A percentile compares a stretch with the other conserved stretches of the same genome.
Evolutionary conservation across 2,113 vertebrate genomes (phyloP).

Genomic region (Anser brachyrhynchus): DNA sequence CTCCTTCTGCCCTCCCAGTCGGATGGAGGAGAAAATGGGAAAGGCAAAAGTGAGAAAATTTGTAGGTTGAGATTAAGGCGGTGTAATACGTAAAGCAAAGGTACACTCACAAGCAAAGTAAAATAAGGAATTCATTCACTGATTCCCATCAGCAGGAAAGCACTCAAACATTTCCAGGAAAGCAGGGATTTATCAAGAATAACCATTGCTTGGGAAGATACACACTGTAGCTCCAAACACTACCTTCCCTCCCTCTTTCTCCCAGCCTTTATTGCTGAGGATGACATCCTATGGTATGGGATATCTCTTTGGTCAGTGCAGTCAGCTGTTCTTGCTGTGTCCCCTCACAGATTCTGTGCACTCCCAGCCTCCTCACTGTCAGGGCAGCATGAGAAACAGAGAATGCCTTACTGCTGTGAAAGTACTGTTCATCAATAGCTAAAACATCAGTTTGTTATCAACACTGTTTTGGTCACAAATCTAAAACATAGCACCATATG

Average conservation of each 20-base stretch:
- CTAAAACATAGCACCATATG: background rate
- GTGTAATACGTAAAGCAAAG: background rate
- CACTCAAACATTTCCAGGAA: background rate
- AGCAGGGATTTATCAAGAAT: background rate
- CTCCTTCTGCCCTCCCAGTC: accelerated
- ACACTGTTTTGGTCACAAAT: background rate
- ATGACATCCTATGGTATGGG: accelerated
- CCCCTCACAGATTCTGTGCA: background rate
- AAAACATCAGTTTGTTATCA: background rate
- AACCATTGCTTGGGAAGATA: background rate
- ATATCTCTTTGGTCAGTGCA: background rate
- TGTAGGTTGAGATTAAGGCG: accelerated
- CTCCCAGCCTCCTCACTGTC: accelerated
- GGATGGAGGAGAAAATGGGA: background rate
- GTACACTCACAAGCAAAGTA: accelerated
- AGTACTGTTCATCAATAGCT: background rate
- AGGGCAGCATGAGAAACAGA: accelerated
- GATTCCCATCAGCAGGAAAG: background rate
- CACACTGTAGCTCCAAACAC: background rate
- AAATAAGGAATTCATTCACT: background rate
- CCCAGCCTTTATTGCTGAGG: background rate
- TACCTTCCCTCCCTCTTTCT: background rate
- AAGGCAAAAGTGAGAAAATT: background rate
- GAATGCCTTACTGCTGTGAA: background rate
- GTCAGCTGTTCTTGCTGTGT: background rate